These are phyloP conservation scores for Drosophila orosa DNA, from an alignment of 1,140 invertebrate genomes.

Conservation along the genomic window DNA sequence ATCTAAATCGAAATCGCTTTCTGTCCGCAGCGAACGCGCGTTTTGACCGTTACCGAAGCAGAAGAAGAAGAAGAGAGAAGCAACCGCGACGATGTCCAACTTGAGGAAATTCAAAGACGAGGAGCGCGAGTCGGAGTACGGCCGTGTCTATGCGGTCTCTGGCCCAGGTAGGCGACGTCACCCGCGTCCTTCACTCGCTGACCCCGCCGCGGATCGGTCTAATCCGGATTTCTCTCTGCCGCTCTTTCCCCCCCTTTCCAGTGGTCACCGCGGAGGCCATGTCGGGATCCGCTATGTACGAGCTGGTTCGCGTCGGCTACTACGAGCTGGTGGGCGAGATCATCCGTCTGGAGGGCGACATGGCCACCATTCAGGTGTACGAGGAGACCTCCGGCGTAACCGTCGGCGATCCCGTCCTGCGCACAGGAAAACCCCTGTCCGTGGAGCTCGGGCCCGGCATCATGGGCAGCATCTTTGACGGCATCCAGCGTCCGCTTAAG, in stretches of 20 bases:
- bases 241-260: constrained; percentile 83
- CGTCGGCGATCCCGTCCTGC: constrained; percentile 98
- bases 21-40: constrained; percentile 45
- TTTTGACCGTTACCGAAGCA: constrained; percentile 52
- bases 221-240: constrained; percentile 6
- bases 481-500: constrained; percentile 99
- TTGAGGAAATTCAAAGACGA: constrained; percentile 92
- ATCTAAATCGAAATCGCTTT: constrained; percentile 10
- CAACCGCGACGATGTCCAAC: constrained; percentile 85
- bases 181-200: constrained; percentile 54
- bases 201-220: constrained; percentile 11
- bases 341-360: constrained; percentile 99
- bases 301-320: constrained; percentile 99
- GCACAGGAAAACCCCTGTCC: constrained; percentile 97
- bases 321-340: constrained; percentile 99
- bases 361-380: constrained; percentile 99
- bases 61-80: constrained; percentile 48
- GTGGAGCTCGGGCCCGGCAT: constrained; percentile 99
- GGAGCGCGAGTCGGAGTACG: constrained; percentile 94
- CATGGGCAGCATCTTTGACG: constrained; percentile 99
- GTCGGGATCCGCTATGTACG: constrained; percentile 99
- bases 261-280: constrained; percentile 99
- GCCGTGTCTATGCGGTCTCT: constrained; percentile 98
- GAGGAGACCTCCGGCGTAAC: constrained; percentile 99
- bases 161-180: constrained; percentile 93